Conservation (phyloP, 2,888 invertebrate genomes). For the Andrena hattorfiana region DNA sequence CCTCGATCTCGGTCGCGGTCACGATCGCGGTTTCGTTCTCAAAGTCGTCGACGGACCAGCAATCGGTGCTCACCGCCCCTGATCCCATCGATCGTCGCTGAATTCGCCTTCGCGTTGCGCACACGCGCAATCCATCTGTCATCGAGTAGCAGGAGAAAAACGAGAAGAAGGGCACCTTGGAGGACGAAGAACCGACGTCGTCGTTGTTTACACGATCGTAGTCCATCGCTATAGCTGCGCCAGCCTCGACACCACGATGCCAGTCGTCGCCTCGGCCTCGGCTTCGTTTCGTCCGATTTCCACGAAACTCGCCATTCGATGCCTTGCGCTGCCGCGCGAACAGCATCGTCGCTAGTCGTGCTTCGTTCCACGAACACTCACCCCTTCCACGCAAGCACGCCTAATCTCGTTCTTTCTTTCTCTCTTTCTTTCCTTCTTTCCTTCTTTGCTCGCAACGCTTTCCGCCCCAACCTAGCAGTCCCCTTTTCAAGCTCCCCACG, state of each 20-base stretch:
- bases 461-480: too few relatives aligned
- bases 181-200: slow-evolving; percentile 32
- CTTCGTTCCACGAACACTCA: not conserved
- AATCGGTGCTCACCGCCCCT: slow-evolving; percentile 39
- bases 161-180: not conserved
- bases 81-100: slow-evolving; percentile 36
- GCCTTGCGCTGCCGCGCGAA: slow-evolving; percentile 9
- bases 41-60: slow-evolving; percentile 27
- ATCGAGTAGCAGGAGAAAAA: not conserved
- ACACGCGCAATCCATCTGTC: slow-evolving; percentile 1
- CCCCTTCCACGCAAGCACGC: not conserved
- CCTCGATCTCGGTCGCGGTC: slow-evolving; percentile 10
- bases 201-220: slow-evolving; percentile 37
- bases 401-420: not conserved
- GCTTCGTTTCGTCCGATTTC: not conserved
- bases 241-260: not conserved
- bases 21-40: not conserved
- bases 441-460: too few relatives aligned
- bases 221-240: slow-evolving; percentile 29
- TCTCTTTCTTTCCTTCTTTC: not conserved
- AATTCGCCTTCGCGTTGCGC: slow-evolving; percentile 20
- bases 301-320: not conserved
- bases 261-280: too few relatives aligned
- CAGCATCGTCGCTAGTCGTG: slow-evolving; percentile 22
- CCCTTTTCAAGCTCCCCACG: too few relatives aligned